Percentiles rank a stretch among this genome's conserved stretches.
These are phyloP conservation scores for Drosophila dunni DNA, from an alignment of 1,140 invertebrate genomes.

Conservation along the genomic window DNA sequence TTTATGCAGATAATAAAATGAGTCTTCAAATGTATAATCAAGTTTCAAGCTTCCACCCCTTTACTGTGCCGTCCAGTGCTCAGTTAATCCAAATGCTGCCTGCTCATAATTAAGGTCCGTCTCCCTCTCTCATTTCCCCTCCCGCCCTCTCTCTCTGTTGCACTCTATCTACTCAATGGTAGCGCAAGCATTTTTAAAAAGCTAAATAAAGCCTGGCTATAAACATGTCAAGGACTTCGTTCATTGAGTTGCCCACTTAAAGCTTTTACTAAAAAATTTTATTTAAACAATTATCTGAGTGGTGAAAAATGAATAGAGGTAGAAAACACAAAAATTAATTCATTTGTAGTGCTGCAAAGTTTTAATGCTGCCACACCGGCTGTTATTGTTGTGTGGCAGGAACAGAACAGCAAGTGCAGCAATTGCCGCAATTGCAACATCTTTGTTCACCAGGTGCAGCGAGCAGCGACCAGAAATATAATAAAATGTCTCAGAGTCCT, in stretches of 20 bases:
- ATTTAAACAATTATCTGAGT: slow-evolving; percentile 31
- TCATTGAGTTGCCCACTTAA: slow-evolving; percentile 23
- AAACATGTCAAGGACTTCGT: slow-evolving; percentile 64
- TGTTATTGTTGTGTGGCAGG: slow-evolving; percentile 36
- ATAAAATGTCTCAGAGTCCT: slow-evolving; percentile 56
- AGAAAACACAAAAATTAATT: slow-evolving; percentile 46
- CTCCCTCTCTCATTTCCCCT: slow-evolving; percentile 36
- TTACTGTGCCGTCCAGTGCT: slow-evolving; percentile 23
- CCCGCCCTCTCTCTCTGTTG: neutral
- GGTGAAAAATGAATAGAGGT: slow-evolving; percentile 3
- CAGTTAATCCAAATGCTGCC: slow-evolving; percentile 14
- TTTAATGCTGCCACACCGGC: slow-evolving; percentile 45
- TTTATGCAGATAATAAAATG: slow-evolving; percentile 83
- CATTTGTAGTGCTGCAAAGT: slow-evolving; percentile 42
- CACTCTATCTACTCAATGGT: slow-evolving; percentile 41
- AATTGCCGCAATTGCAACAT: slow-evolving; percentile 26
- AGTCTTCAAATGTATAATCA: slow-evolving; percentile 80
- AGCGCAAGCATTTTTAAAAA: slow-evolving; percentile 48
- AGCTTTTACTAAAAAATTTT: slow-evolving; percentile 13
- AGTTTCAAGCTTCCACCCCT: slow-evolving; percentile 50
- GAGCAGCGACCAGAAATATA: slow-evolving; percentile 22
- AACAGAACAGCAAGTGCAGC: slow-evolving; percentile 10
- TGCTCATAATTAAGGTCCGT: slow-evolving; percentile 70
- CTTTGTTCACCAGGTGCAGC: slow-evolving; percentile 35
- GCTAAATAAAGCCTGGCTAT: slow-evolving; percentile 37